Evolutionary conservation across 2,888 invertebrate species (phyloP).

Genomic region (Eledone cirrhosa): DNA sequence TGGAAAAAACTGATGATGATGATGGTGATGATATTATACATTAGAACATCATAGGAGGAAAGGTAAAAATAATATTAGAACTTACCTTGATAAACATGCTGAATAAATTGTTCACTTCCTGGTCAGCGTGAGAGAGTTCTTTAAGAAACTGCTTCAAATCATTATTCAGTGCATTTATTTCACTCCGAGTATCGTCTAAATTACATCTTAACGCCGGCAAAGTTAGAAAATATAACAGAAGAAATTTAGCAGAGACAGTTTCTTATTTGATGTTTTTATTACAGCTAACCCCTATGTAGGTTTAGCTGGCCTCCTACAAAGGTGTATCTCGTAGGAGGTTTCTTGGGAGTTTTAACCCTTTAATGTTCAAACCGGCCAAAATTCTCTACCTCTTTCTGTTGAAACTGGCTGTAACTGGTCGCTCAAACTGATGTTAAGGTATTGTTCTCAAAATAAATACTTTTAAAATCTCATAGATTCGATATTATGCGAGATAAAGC

Average conservation of each 20-base stretch:
- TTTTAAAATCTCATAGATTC: too few relatives aligned
- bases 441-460: too few relatives aligned
- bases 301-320: too few relatives aligned
- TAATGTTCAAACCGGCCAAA: too few relatives aligned
- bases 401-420: too few relatives aligned
- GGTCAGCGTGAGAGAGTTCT: conserved; percentile 44
- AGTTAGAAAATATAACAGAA: not conserved
- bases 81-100: conserved; percentile 55
- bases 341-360: too few relatives aligned
- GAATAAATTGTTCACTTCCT: conserved; percentile 48
- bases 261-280: conserved; percentile 24
- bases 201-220: conserved; percentile 47
- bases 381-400: too few relatives aligned
- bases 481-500: too few relatives aligned
- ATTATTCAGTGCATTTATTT: conserved; percentile 53
- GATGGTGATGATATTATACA: not conserved
- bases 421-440: too few relatives aligned
- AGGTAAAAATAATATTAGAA: not conserved
- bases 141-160: conserved; percentile 52
- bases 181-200: conserved; percentile 50
- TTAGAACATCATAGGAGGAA: not conserved
- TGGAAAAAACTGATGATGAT: too few relatives aligned
- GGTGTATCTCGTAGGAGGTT: too few relatives aligned
- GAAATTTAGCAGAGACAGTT: not conserved
- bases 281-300: too few relatives aligned